Evolutionary conservation across 37 sponge, comb jelly and placozoan species (phyloP).

Genomic region (Geodia barretti): DNA sequence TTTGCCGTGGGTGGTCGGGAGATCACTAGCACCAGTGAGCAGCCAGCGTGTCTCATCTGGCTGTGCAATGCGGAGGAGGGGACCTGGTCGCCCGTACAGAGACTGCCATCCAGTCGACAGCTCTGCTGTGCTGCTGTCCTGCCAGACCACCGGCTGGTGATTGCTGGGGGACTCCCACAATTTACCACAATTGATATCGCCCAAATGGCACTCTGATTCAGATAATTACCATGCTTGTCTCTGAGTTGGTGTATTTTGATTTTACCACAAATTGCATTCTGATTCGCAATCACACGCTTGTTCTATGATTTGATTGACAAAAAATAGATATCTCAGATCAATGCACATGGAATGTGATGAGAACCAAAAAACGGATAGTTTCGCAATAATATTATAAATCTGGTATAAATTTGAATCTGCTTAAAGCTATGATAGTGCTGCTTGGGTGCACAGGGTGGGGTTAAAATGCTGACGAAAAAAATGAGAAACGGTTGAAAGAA

Average conservation of each 20-base stretch:
- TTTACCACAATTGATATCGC: constrained; percentile 43
- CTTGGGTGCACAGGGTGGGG: too few relatives aligned
- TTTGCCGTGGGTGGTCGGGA: constrained; percentile 58
- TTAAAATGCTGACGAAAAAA: not conserved
- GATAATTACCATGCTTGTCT: too few relatives aligned
- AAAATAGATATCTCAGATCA: too few relatives aligned
- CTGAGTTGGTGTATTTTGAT: too few relatives aligned
- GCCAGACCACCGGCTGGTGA: constrained; percentile 13
- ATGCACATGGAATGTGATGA: too few relatives aligned
- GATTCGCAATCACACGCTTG: too few relatives aligned
- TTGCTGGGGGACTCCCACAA: constrained; percentile 50
- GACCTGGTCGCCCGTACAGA: constrained; percentile 46
- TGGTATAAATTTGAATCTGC: too few relatives aligned
- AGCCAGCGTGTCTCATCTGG: constrained; percentile 54
- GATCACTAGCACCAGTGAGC: constrained; percentile 11
- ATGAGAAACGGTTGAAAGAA: not conserved
- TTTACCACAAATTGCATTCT: too few relatives aligned
- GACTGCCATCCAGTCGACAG: constrained; percentile 40
- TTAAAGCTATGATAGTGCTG: too few relatives aligned
- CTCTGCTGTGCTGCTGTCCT: constrained; percentile 39
- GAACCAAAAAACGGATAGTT: too few relatives aligned
- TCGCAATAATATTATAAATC: too few relatives aligned
- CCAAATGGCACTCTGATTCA: constrained; percentile 3
- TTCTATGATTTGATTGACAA: too few relatives aligned
- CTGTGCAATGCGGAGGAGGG: constrained; percentile 14